Percentiles rank a stretch among this genome's conserved stretches.
These are phyloP conservation scores for Sinhomidia bicolor DNA, from an alignment of 2,888 invertebrate species.

Conservation along the genomic window DNA sequence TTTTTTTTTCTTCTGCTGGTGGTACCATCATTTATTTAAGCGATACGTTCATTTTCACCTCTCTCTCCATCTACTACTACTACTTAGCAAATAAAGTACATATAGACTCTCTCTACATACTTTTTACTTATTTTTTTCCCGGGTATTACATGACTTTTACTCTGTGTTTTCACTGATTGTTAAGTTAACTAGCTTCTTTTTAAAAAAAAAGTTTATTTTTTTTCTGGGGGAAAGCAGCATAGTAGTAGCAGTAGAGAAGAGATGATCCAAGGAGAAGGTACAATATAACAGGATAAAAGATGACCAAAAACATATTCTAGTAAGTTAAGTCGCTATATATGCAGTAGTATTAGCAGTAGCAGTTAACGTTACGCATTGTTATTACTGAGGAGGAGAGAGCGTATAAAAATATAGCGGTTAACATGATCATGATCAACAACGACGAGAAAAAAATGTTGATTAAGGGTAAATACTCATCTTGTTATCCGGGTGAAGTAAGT, in stretches of 20 bases:
- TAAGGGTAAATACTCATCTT: conserved; percentile 42
- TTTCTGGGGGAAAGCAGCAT: too few species aligned
- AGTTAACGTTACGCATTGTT: conserved; percentile 41
- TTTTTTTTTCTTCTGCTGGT: too few species aligned
- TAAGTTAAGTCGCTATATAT: too few species aligned
- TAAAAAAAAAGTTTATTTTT: background rate
- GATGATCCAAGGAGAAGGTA: background rate
- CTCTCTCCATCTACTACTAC: background rate
- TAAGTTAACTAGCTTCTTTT: conserved; percentile 1
- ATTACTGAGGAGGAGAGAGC: background rate
- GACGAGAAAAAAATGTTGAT: conserved; percentile 29
- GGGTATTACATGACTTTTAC: too few species aligned
- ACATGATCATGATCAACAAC: background rate
- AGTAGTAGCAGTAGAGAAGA: too few species aligned
- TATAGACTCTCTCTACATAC: background rate
- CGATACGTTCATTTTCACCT: background rate
- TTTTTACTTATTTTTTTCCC: background rate
- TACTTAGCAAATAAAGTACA: background rate
- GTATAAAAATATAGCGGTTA: background rate
- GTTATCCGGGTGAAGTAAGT: conserved; percentile 6
- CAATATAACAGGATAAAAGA: conserved; percentile 4
- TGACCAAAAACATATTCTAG: too few species aligned
- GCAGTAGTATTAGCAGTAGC: too few species aligned
- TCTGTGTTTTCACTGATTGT: background rate
- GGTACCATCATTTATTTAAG: conserved; percentile 60